Evolutionary conservation across 2,113 vertebrate species (phyloP).

Genomic region (Dipodomys ordii): DNA sequence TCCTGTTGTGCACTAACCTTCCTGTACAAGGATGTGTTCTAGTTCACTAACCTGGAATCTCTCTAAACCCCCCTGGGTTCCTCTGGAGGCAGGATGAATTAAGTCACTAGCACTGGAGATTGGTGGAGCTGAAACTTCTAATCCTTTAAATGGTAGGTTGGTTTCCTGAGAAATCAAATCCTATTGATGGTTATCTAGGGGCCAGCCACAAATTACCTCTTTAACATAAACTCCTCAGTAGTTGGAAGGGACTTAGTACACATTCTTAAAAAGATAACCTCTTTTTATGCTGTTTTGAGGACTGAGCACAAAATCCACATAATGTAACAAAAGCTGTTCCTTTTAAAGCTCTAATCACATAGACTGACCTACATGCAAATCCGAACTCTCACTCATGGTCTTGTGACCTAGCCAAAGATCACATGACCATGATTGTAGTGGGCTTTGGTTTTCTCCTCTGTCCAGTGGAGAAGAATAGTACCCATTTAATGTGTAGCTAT

Average conservation of each 20-base stretch:
- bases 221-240: not conserved
- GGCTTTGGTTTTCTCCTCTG: not conserved
- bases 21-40: not conserved
- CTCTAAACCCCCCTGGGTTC: not conserved
- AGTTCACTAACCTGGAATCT: not conserved
- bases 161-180: not conserved
- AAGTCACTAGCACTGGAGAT: not conserved
- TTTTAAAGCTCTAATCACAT: not conserved
- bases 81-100: not conserved
- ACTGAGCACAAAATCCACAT: not conserved
- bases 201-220: not conserved
- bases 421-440: not conserved
- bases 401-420: not conserved
- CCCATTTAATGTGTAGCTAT: not conserved
- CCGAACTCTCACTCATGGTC: not conserved
- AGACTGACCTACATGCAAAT: slow-evolving; percentile 15
- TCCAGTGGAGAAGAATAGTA: not conserved
- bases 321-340: not conserved
- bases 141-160: not conserved
- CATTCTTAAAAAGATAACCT: not conserved
- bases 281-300: not conserved
- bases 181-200: not conserved
- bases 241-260: not conserved
- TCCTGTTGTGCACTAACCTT: not conserved
- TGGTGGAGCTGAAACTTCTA: not conserved